Evolutionary conservation across 2,797 vertebrate species (phyloP).

Genomic region (Sebastes dallii): DNA sequence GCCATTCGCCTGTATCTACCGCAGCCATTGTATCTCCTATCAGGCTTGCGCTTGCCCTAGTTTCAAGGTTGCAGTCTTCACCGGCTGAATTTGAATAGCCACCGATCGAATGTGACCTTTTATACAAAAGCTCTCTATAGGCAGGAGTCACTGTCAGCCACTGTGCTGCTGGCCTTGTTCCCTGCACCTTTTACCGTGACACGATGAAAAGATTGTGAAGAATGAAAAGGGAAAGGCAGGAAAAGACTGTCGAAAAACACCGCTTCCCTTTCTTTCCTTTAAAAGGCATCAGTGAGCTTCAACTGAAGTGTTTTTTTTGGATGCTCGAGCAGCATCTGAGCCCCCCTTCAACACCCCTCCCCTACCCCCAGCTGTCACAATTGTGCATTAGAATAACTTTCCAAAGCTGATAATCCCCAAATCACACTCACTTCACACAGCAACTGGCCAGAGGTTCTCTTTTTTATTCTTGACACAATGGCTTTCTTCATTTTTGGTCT

Average conservation of each 20-base stretch:
- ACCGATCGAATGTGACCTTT: constrained; percentile 63
- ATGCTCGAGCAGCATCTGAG: background rate
- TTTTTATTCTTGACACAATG: background rate
- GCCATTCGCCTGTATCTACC: constrained; percentile 30
- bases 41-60: constrained; percentile 19
- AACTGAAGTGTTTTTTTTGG: background rate
- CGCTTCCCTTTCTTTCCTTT: background rate
- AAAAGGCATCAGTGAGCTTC: background rate
- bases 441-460: background rate
- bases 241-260: background rate
- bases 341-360: too few relatives aligned
- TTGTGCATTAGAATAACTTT: background rate
- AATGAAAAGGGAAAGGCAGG: background rate
- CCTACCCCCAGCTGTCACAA: background rate
- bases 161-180: background rate
- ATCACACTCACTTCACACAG: background rate
- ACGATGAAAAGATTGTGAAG: constrained; percentile 10
- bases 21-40: constrained; percentile 17
- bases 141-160: constrained; percentile 14
- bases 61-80: constrained; percentile 60
- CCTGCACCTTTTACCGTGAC: constrained; percentile 15
- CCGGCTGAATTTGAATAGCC: constrained; percentile 59
- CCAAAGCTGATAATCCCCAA: background rate
- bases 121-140: constrained; percentile 19
- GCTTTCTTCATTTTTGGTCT: background rate